Evolutionary conservation across 2,113 vertebrate species (phyloP), one percentile per base, ranked within the genome.

Genomic region (Saccopteryx bilineata): DNA sequence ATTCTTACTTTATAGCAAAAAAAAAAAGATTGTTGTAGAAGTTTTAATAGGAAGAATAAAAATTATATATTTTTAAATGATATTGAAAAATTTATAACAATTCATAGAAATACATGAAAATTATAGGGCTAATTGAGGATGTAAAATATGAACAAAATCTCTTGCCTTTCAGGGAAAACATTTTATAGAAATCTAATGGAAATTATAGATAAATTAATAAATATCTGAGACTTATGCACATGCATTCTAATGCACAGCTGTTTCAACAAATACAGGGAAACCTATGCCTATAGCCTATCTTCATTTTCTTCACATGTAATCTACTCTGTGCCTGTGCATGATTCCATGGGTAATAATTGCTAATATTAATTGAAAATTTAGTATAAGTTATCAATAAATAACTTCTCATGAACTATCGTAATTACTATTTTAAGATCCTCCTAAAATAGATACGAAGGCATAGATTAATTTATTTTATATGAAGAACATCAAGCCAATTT

Each of bases 61-160:
- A 94, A 48, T 81, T 10, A 78, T 61, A 0, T 74, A 65, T 76
- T 91, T 84, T 28, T 75, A 83, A 75, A 69, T 33, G 18, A 10
- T 21, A 56, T 83, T 63, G 4, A 92, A 87, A 91, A 93, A 0
- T 65, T 61, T 94, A 11, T 93, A 69, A 46, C 28, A 86, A 78
- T 3, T 14, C 58, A 58, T 58, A 60, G 54, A 83, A 87, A 85
- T 75, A 26, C 9, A 5, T 82, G 31, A 18, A 91, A 76, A 56
- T 71, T 80, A 28, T 58, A 84, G 65, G 52, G 13, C 28, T 87
- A n/a, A 24, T 46, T 85, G 6, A 50, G 66, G 56, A 85, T 60
- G 10, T 87, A 83, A 86, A 74, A 68, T 71, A 63, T 15, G 18
- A 72, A 83, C 12, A 79, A 12, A 4, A 39, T 65, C 9, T 78